Evolutionary conservation across 2,113 vertebrate species (phyloP).

Genomic region (rat (Rattus norvegicus)): GRCr8 NC_086037.1:5048001-5048500

Average conservation of each 20-base stretch:
- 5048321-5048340: background rate
- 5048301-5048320: background rate
- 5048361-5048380: background rate
- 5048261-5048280: background rate
- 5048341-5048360: background rate
- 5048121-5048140: background rate
- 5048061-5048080: fast-evolving
- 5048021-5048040: background rate
- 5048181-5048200: background rate
- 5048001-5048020: background rate
- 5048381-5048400: background rate
- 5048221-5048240: background rate
- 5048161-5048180: background rate
- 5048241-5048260: background rate
- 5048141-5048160: background rate
- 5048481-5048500: background rate
- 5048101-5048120: background rate
- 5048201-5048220: background rate
- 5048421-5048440: background rate
- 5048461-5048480: background rate
- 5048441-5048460: background rate
- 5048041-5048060: background rate
- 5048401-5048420: background rate
- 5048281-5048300: background rate
- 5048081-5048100: background rate